phyloP scores from a whole-genome alignment of 2,113 vertebrate species.

The Megaptera novaeangliae region DNA sequence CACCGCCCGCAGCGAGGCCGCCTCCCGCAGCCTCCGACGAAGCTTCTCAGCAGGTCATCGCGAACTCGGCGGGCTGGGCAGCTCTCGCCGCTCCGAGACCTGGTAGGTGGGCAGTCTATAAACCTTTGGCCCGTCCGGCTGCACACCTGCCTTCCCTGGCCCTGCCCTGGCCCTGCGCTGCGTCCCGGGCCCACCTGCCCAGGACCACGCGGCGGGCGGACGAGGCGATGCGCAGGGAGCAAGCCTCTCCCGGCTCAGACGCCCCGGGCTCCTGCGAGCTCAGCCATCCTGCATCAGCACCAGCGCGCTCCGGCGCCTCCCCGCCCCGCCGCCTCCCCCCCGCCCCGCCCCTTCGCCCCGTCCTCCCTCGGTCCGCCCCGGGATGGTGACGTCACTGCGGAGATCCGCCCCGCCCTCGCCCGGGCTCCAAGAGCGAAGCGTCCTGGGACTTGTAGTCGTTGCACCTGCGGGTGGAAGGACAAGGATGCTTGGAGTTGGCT shows the following conservation, averaged over 20 bases:
- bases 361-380: background rate
- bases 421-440: background rate
- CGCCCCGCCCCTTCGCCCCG: conserved; percentile 20
- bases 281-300: conserved; percentile 79
- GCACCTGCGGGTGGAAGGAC: background rate
- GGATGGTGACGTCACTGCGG: conserved; percentile 61
- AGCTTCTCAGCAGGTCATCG: conserved; percentile 67
- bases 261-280: conserved; percentile 52
- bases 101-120: background rate
- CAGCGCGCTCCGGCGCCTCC: conserved; percentile 49
- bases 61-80: conserved; percentile 4
- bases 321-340: background rate
- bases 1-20: conserved; percentile 43
- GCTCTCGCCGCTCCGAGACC: background rate
- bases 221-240: conserved; percentile 41
- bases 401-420: background rate
- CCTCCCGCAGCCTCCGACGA: conserved; percentile 35
- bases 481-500: too few species aligned
- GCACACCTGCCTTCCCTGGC: conserved; percentile 7
- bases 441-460: conserved; percentile 65
- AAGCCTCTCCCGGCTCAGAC: conserved; percentile 62
- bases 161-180: background rate
- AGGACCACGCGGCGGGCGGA: conserved; percentile 24
- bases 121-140: background rate
- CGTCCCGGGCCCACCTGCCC: conserved; percentile 3